Evolutionary conservation across 2,888 invertebrate species (phyloP).

Genomic region (Eretmocerus hayati): DNA sequence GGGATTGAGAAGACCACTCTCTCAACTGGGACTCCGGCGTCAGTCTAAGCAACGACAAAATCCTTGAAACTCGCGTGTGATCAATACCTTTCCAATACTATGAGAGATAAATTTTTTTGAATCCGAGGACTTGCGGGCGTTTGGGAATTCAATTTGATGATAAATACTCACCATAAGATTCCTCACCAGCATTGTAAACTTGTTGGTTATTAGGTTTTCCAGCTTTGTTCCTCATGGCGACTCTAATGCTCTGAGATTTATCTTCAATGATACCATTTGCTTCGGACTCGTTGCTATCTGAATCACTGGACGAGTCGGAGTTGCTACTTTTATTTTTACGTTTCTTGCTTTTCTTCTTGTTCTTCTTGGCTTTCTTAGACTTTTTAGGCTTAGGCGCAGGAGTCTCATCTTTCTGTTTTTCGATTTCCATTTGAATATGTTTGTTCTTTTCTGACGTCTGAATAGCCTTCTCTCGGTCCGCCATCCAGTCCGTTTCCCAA

Average conservation of each 20-base stretch:
- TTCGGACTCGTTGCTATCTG: slow-evolving; percentile 45
- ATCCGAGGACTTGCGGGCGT: too few relatives aligned
- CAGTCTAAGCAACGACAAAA: too few relatives aligned
- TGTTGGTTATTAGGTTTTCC: slow-evolving; percentile 50
- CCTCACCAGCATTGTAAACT: slow-evolving; percentile 46
- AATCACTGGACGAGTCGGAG: slow-evolving; percentile 42
- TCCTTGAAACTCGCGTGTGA: too few relatives aligned
- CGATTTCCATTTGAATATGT: slow-evolving; percentile 45
- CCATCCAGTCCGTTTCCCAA: slow-evolving; percentile 83
- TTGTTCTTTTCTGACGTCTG: slow-evolving; percentile 44
- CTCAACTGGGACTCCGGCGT: too few relatives aligned
- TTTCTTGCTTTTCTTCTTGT: slow-evolving; percentile 49
- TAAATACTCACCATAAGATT: slow-evolving; percentile 26
- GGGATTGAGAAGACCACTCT: too few relatives aligned
- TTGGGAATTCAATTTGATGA: neutral
- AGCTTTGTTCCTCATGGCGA: slow-evolving; percentile 58
- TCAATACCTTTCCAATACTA: too few relatives aligned
- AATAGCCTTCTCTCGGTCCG: slow-evolving; percentile 70
- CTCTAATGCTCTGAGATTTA: slow-evolving; percentile 56
- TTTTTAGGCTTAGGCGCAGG: slow-evolving; percentile 48
- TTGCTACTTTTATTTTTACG: slow-evolving; percentile 47
- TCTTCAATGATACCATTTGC: slow-evolving; percentile 42
- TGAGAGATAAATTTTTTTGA: too few relatives aligned
- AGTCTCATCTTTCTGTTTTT: slow-evolving; percentile 54
- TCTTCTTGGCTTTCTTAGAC: slow-evolving; percentile 54